These are phyloP conservation scores for Cryptocephalus moraei DNA, from an alignment of 2,888 invertebrate genomes.

Conservation along the genomic window DNA sequence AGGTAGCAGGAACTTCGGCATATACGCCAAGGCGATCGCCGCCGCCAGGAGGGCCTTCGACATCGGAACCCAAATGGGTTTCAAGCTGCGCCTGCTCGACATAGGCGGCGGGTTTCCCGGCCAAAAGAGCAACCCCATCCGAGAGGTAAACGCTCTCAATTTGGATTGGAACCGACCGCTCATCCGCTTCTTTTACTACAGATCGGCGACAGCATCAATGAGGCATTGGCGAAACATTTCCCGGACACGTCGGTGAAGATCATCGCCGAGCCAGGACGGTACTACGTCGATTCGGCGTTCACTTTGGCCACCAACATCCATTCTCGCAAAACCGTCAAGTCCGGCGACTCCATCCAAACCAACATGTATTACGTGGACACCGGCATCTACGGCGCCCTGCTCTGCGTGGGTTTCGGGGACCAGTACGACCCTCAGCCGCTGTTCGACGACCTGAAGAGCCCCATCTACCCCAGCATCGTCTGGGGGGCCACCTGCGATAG, in stretches of 20 bases:
- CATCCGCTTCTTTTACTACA: slow-evolving; percentile 3
- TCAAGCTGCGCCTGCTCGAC: slow-evolving; percentile 10
- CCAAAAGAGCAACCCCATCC: slow-evolving; percentile 44
- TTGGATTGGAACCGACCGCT: not conserved
- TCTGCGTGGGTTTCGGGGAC: slow-evolving; percentile 4
- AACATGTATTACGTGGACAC: slow-evolving; percentile 7
- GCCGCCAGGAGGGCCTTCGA: slow-evolving; percentile 11
- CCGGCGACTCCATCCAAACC: slow-evolving; percentile 1
- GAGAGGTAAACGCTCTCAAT: slow-evolving; percentile 45
- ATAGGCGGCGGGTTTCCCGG: slow-evolving; percentile 15
- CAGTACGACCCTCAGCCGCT: slow-evolving; percentile 6
- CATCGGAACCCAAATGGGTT: slow-evolving; percentile 7
- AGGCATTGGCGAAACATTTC: slow-evolving; percentile 44
- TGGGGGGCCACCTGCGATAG: slow-evolving; percentile 47
- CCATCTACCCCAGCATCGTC: slow-evolving; percentile 8
- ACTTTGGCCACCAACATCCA: slow-evolving; percentile 46
- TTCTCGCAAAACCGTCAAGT: slow-evolving; percentile 21
- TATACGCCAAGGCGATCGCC: slow-evolving; percentile 8
- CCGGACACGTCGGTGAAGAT: slow-evolving; percentile 37
- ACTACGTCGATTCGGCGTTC: slow-evolving; percentile 50
- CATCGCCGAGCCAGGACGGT: slow-evolving; percentile 54
- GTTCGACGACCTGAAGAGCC: slow-evolving; percentile 14
- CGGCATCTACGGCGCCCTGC: slow-evolving; percentile 2
- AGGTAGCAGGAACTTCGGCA: slow-evolving; percentile 3
- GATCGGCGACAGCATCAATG: slow-evolving; percentile 39